Evolutionary conservation across 2,797 vertebrate genomes (phyloP).

Genomic region (Allobates femoralis): DNA sequence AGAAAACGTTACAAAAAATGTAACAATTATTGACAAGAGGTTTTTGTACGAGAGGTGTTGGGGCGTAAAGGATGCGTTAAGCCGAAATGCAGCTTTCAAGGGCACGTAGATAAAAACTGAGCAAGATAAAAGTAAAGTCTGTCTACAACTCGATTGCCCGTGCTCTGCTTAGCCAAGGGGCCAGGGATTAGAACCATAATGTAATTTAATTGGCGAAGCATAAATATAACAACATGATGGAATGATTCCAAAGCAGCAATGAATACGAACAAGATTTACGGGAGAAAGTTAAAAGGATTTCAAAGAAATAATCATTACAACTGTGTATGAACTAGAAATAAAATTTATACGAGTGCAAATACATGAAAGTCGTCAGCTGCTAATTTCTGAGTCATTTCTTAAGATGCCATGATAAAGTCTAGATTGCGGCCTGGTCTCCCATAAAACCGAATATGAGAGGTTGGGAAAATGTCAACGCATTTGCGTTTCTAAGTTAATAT

Average conservation of each 20-base stretch:
- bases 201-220: conserved; percentile 66
- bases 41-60: not conserved
- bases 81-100: not conserved
- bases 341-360: conserved; percentile 36
- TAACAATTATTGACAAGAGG: not conserved
- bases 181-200: conserved; percentile 66
- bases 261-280: conserved; percentile 29
- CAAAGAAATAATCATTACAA: conserved; percentile 46
- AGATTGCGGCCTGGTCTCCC: conserved; percentile 25
- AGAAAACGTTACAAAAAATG: not conserved
- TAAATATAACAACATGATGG: conserved; percentile 63
- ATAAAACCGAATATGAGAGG: not conserved
- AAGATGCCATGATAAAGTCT: conserved; percentile 29
- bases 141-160: not conserved
- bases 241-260: conserved; percentile 50
- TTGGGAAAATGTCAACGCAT: conserved; percentile 51
- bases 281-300: conserved; percentile 41
- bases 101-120: not conserved
- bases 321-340: conserved; percentile 38
- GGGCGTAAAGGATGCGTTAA: not conserved
- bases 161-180: conserved; percentile 32
- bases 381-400: conserved; percentile 34
- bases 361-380: conserved; percentile 39
- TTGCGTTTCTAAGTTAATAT: conserved; percentile 51
- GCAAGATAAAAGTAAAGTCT: not conserved